Base-by-base conservation (phyloP, 1,140 invertebrate species). In the Pseudomyrmex cubaensis region DNA sequence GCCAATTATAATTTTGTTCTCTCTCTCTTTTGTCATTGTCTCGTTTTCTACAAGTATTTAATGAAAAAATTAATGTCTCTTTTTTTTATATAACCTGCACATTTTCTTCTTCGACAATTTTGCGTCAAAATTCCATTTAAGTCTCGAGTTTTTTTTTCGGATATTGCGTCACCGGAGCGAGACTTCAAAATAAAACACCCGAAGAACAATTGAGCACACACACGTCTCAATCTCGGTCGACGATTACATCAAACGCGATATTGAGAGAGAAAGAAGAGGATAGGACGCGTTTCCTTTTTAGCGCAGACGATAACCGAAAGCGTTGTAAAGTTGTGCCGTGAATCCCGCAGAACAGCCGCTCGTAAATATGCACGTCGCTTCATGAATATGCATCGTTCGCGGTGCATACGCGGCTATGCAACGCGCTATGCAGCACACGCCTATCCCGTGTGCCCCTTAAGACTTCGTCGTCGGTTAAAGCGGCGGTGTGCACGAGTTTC, bases 331-430 rank as follows among this genome's bases (percentile, higher is more conserved):
- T 89, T 88, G 87, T 75, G 86, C 84, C 84, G 82, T 72, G 84
- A 87, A 88, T 89, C 87, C 84, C 76, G 82, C 80, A 64, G 87
- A 89, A 84, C 84, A 86, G 84, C 82, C 84, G 87, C 87, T 89
- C 87, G 87, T 89, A 89, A 89, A 89, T 89, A 89, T 89, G 87
- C 87, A 84, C 84, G 87, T 25, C 54, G 78, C 61, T 84, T 89
- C 87, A 88, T 89, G 87, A 89, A 89, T 88, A 89, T 89, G 87
- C 87, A 89, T 86, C 76, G 69, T 69, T 78, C 83, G 83, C 83
- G 86, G 76, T 87, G 86, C 84, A 88, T 85, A 89, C 87, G 77
- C 74, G 87, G 73, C 74, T 78, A 69, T 83, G 64, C 57, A 74
- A 46, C 44, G 70, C 50, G 46, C n/a, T 73, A 50, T 59, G 61